Percentiles rank a stretch among this genome's conserved stretches.
phyloP scores from a whole-genome alignment of 2,113 vertebrate genomes.

The Terrapene triunguis region DNA sequence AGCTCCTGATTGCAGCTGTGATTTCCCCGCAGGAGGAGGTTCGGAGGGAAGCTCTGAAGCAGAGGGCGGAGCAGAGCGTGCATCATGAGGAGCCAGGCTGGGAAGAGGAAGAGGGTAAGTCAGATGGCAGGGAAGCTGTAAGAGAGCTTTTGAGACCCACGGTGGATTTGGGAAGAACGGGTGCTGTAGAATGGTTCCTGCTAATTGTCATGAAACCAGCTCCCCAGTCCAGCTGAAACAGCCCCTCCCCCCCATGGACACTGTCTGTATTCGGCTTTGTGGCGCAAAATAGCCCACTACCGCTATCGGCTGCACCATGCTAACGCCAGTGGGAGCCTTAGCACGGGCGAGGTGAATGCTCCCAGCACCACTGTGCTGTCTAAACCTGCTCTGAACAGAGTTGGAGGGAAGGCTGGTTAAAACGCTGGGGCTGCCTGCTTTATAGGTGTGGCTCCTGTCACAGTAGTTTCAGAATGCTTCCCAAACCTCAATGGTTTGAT shows the following conservation, averaged over 20 bases:
- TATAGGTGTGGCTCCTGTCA: background rate
- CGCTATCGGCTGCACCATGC: background rate
- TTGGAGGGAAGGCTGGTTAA: background rate
- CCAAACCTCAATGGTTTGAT: background rate
- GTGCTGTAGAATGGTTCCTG: background rate
- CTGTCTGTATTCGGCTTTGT: background rate
- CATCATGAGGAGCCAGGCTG: constrained; percentile 91
- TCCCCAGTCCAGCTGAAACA: constrained; percentile 2
- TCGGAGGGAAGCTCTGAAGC: constrained; percentile 93
- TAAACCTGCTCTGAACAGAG: background rate
- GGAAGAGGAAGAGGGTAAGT: constrained; percentile 93
- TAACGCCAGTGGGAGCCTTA: background rate
- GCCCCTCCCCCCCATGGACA: background rate
- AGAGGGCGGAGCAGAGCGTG: constrained; percentile 90
- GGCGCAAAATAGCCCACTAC: too few species aligned
- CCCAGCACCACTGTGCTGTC: background rate
- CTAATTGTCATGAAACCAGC: background rate
- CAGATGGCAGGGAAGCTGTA: background rate
- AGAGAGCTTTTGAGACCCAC: background rate
- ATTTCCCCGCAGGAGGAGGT: constrained; percentile 88
- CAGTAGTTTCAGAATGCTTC: background rate
- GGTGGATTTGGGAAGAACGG: background rate
- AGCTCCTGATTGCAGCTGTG: background rate
- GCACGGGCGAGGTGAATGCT: background rate
- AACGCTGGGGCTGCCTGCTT: background rate